Conservation (phyloP, 2,113 vertebrate species). For the Uria lomvia region DNA sequence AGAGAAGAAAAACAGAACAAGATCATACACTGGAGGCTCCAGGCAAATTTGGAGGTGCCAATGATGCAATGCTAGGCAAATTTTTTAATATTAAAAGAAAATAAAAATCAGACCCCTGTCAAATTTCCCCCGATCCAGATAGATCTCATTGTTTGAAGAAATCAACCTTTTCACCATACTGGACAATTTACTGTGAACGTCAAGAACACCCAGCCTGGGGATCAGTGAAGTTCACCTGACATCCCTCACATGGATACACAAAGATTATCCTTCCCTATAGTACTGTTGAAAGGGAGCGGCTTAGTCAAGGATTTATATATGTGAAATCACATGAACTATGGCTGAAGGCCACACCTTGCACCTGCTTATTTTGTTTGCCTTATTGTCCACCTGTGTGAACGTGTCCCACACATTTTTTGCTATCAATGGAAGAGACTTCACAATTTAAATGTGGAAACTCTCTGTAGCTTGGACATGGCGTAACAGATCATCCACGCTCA, state of each 20-base stretch:
- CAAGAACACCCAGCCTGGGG: not conserved
- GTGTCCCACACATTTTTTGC: not conserved
- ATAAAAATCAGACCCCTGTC: not conserved
- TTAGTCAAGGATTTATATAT: not conserved
- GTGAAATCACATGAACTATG: not conserved
- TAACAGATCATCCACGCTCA: not conserved
- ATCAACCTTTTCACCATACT: not conserved
- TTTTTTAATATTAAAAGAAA: not conserved
- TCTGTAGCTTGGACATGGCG: not conserved
- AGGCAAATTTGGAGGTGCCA: not conserved
- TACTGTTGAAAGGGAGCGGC: not conserved
- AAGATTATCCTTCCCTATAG: not conserved
- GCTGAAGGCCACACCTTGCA: not conserved
- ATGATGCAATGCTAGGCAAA: not conserved
- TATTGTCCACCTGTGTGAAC: not conserved
- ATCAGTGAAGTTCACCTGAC: not conserved
- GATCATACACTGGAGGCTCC: not conserved
- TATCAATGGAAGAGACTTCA: not conserved
- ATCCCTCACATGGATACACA: not conserved
- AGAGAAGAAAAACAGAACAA: not conserved
- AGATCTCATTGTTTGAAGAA: not conserved
- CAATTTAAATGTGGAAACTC: not conserved
- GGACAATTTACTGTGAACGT: not conserved
- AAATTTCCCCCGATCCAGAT: not conserved
- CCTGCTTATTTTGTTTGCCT: not conserved